A percentile compares a stretch with the other conserved stretches of the same genome.
phyloP scores from a whole-genome alignment of 1,140 invertebrate species.

The Drosophila leontia region DNA sequence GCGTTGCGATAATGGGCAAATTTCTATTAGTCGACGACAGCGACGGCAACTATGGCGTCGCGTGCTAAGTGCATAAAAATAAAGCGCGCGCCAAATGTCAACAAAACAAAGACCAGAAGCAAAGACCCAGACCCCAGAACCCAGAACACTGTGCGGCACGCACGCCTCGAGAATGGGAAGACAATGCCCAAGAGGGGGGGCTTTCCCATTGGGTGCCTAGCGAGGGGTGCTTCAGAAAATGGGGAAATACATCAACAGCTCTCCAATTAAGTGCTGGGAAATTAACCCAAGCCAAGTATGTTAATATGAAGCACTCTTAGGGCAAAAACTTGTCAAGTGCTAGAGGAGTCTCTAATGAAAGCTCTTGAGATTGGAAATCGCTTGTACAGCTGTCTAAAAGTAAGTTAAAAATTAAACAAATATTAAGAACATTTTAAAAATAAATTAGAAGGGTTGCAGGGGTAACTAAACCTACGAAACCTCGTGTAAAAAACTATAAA shows the following conservation, averaged over 20 bases:
- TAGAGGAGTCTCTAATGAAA: neutral
- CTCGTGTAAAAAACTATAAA: neutral
- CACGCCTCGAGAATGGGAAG: slow-evolving; percentile 17
- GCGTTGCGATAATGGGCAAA: slow-evolving; percentile 42
- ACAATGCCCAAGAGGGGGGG: slow-evolving; percentile 36
- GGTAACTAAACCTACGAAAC: too few relatives aligned
- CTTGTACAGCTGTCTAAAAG: neutral
- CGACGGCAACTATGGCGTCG: slow-evolving; percentile 49
- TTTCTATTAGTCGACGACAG: slow-evolving; percentile 54
- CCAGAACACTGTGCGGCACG: slow-evolving; percentile 10
- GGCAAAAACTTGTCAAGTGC: neutral
- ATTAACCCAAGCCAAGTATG: slow-evolving; percentile 2
- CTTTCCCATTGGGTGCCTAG: too few relatives aligned
- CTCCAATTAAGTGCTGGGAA: slow-evolving; percentile 16
- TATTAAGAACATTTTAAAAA: too few relatives aligned
- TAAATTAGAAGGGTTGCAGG: too few relatives aligned
- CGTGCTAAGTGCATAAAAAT: slow-evolving; percentile 78
- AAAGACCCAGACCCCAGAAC: slow-evolving; percentile 21
- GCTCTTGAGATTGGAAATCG: neutral
- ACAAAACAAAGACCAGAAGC: slow-evolving; percentile 61
- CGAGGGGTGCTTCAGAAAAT: slow-evolving; percentile 38
- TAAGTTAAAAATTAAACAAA: neutral
- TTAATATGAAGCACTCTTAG: neutral
- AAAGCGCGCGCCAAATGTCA: slow-evolving; percentile 80
- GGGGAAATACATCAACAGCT: slow-evolving; percentile 25